These are phyloP conservation scores for Condylura cristata DNA, from an alignment of 2,113 vertebrate genomes.

Conservation along the genomic window DNA sequence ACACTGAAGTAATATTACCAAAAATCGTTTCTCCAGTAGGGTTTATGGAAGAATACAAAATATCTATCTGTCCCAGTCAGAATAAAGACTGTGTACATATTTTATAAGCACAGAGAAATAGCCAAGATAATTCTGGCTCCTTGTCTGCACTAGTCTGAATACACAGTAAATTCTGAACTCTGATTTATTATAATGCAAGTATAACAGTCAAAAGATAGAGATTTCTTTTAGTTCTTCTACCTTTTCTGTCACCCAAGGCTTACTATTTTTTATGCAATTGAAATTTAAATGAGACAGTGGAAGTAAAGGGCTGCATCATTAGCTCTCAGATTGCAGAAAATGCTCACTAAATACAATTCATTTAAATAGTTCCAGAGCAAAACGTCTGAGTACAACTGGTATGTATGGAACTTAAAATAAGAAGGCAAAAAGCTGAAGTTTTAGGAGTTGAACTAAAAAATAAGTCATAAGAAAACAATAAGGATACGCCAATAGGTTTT, in stretches of 20 bases:
- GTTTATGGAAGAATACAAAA: not conserved
- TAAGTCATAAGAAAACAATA: not conserved
- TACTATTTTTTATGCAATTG: not conserved
- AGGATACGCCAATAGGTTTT: not conserved
- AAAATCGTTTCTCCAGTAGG: not conserved
- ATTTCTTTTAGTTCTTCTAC: slow-evolving; percentile 45
- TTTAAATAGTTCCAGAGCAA: slow-evolving; percentile 9
- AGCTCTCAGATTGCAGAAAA: not conserved
- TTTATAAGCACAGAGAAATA: slow-evolving; percentile 15
- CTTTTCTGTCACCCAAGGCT: not conserved
- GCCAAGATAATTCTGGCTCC: not conserved
- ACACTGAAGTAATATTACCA: not conserved
- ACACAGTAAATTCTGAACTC: slow-evolving; percentile 47
- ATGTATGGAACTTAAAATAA: not conserved
- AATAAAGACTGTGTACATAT: not conserved
- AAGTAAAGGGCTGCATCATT: slow-evolving; percentile 32
- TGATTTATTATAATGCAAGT: slow-evolving; percentile 49
- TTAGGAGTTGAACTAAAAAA: not conserved
- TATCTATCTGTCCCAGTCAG: not conserved
- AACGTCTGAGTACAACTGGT: not conserved
- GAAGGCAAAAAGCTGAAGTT: not conserved
- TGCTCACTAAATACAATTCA: slow-evolving; percentile 28
- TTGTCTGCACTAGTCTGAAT: not conserved
- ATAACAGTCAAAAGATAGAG: slow-evolving; percentile 26
- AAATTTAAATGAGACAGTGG: slow-evolving; percentile 45